Conservation (phyloP, 2,888 invertebrate species). For the Sphecodes monilicornis region DNA sequence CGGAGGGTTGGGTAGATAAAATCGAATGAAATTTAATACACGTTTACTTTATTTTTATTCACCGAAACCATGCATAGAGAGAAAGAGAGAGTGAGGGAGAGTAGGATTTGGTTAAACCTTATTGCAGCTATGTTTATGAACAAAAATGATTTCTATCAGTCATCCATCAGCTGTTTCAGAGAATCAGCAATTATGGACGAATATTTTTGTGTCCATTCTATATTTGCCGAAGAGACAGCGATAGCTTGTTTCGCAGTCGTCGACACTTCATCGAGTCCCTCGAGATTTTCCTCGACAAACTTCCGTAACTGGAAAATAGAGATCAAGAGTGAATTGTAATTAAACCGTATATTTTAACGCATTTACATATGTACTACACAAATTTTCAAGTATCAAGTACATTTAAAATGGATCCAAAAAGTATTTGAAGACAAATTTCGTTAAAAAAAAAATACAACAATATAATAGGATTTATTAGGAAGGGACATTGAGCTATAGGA, state of each 20-base stretch:
- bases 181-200: constrained; percentile 51
- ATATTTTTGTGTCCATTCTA: constrained; percentile 71
- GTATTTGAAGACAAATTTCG: too few relatives aligned
- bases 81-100: too few relatives aligned
- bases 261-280: constrained; percentile 57
- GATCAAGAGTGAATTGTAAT: background rate
- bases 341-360: background rate
- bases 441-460: too few relatives aligned
- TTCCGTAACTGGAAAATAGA: constrained; percentile 66
- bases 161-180: background rate
- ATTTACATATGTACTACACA: background rate
- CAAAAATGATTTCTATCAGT: background rate
- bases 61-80: background rate
- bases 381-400: background rate
- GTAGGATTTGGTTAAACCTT: background rate
- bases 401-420: background rate
- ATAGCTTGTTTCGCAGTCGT: constrained; percentile 62
- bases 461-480: too few relatives aligned
- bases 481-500: too few relatives aligned
- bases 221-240: constrained; percentile 53
- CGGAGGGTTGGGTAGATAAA: background rate
- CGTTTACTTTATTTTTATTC: background rate
- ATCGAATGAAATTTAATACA: background rate
- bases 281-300: constrained; percentile 62
- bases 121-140: background rate